Evolutionary conservation across 2,113 vertebrate genomes (phyloP), one percentile per base, ranked within the genome.

Genomic region (Diadophis punctatus): DNA sequence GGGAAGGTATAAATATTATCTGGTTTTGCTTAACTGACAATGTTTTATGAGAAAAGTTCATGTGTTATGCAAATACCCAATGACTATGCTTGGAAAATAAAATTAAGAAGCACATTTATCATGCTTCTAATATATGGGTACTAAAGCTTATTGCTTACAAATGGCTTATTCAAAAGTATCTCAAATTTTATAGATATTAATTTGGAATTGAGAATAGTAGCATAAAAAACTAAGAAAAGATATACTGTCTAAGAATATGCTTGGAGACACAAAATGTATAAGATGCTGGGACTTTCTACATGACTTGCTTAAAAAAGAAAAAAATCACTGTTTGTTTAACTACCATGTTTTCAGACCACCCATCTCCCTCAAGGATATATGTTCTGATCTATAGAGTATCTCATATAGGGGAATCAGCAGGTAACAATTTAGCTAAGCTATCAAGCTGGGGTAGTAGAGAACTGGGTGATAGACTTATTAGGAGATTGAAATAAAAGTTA

Each of bases 11-110:
- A 93, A 91, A 56, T 49, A 84, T 88, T 80, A 14, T 90, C 63
- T 93, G 52, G 52, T 56, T 93, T 93, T 91, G 90, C 90, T 88
- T 58, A 88, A 52, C 22, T 52, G 52, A 39, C 46, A 30, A 51
- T 58, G 80, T 91, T 84, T 60, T 85, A 84, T 88, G 84, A 86
- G 55, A 89, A 68, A 16, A 84, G 63, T 46, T 58, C 63, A 46
- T 84, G 43, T 84, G 60, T 88, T 91, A 91, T 91, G 92, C 52
- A 91, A 93, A 88, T 80, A 84, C n/a, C 60, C 86, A 51, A 87
- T 56, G 30, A 58, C 53, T 39, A 23, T 55, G 22, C 63, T 84
- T 88, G 63, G 52, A 90, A 90, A 93, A 91, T 51, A 80, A 87
- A 68, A 80, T 56, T 56, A 56, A 91, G 80, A n/a, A 52, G 51